Evolutionary conservation across 2,888 invertebrate genomes (phyloP).

Genomic region (Apamea anceps): DNA sequence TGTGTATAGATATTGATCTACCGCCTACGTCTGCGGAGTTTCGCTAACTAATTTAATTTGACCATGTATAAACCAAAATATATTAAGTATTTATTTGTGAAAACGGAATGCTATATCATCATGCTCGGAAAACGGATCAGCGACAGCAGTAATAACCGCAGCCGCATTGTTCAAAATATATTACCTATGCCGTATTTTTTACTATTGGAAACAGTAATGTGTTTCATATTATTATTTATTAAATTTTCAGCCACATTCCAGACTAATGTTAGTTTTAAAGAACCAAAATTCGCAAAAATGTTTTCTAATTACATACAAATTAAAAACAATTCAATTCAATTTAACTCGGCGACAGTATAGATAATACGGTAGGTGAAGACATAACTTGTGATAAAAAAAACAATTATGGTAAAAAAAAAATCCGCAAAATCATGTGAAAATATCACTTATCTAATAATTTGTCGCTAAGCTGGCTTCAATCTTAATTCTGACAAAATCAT

Average conservation of each 20-base stretch:
- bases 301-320: background rate
- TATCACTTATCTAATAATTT: slow-evolving; percentile 2
- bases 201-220: background rate
- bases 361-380: background rate
- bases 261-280: too few relatives aligned
- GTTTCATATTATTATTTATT: background rate
- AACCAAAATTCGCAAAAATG: too few relatives aligned
- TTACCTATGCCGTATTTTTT: background rate
- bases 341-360: too few relatives aligned
- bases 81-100: background rate
- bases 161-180: slow-evolving; percentile 19
- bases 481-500: background rate
- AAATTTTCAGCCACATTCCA: background rate
- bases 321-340: background rate
- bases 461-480: background rate
- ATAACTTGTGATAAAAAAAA: background rate
- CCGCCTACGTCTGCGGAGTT: background rate
- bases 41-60: background rate
- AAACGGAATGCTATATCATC: slow-evolving; percentile 19
- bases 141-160: background rate
- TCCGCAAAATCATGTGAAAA: background rate
- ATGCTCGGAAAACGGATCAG: slow-evolving; percentile 10
- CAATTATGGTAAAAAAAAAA: background rate
- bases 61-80: background rate
- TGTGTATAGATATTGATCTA: background rate